phyloP scores from a whole-genome alignment of 2,113 vertebrate species.

The Pyxicephalus adspersus region DNA sequence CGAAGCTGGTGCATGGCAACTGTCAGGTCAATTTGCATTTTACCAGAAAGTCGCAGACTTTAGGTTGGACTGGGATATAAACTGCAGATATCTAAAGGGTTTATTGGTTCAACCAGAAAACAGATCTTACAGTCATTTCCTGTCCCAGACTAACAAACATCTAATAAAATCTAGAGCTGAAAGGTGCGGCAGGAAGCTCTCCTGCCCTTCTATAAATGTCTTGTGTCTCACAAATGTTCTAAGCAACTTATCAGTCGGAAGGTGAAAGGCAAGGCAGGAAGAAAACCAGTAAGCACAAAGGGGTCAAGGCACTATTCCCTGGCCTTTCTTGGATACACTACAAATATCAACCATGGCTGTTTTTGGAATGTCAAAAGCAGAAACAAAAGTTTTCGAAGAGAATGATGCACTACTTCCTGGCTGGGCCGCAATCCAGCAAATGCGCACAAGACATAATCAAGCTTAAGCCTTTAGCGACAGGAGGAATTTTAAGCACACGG shows the following conservation, averaged over 20 bases:
- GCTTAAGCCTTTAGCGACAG: background rate
- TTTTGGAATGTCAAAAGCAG: background rate
- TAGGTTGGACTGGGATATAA: background rate
- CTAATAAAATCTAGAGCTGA: background rate
- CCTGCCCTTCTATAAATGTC: background rate
- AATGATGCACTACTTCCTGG: slow-evolving; percentile 28
- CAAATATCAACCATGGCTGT: background rate
- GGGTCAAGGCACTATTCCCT: background rate
- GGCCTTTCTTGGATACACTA: background rate
- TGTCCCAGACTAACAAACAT: background rate
- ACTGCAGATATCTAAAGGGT: background rate
- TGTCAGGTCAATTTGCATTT: background rate
- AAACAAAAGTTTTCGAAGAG: background rate
- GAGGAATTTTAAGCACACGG: slow-evolving; percentile 32
- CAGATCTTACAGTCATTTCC: background rate
- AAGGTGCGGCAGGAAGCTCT: slow-evolving; percentile 12
- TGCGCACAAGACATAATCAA: slow-evolving; percentile 3
- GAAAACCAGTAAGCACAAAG: background rate
- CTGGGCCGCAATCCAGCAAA: slow-evolving; percentile 19
- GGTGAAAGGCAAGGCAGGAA: slow-evolving; percentile 29
- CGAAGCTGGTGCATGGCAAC: background rate
- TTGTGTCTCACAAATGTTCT: background rate
- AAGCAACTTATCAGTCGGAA: slow-evolving; percentile 29
- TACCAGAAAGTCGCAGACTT: background rate
- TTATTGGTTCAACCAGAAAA: background rate